Evolutionary conservation across 23 tunicate species (phyloP).

Genomic region (Halocynthia aurantium): DNA sequence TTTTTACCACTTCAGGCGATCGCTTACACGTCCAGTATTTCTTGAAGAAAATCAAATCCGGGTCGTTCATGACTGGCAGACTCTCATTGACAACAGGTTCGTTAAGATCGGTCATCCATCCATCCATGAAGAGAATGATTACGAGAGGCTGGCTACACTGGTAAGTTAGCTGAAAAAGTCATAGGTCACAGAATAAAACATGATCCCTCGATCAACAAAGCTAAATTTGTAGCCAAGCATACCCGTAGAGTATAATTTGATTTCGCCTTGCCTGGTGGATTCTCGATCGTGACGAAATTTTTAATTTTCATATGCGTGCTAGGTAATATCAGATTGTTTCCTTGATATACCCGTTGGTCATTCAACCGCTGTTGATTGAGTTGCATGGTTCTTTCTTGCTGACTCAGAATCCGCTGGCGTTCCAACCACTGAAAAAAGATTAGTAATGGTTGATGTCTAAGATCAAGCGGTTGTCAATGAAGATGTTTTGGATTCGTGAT

Average conservation of each 20-base stretch:
- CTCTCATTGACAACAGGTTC: slow-evolving; percentile 16
- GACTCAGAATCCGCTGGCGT: not conserved
- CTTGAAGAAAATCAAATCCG: slow-evolving; percentile 31
- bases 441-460: too few relatives aligned
- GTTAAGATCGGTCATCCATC: slow-evolving; percentile 39
- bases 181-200: not conserved
- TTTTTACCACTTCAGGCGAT: not conserved
- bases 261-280: slow-evolving; percentile 25
- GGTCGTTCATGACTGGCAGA: slow-evolving; percentile 36
- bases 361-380: not conserved
- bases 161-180: slow-evolving; percentile 35
- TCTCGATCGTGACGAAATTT: slow-evolving; percentile 51
- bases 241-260: slow-evolving; percentile 28
- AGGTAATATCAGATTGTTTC: not conserved
- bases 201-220: not conserved
- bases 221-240: not conserved
- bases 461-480: too few relatives aligned
- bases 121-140: slow-evolving; percentile 43
- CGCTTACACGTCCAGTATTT: slow-evolving; percentile 34
- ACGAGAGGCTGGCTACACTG: slow-evolving; percentile 46
- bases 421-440: too few relatives aligned
- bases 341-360: not conserved
- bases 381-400: not conserved
- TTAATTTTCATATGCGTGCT: not conserved
- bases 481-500: too few relatives aligned